These are phyloP conservation scores for Gila robusta DNA, from an alignment of 2,797 vertebrate species.

Conservation along the genomic window DNA sequence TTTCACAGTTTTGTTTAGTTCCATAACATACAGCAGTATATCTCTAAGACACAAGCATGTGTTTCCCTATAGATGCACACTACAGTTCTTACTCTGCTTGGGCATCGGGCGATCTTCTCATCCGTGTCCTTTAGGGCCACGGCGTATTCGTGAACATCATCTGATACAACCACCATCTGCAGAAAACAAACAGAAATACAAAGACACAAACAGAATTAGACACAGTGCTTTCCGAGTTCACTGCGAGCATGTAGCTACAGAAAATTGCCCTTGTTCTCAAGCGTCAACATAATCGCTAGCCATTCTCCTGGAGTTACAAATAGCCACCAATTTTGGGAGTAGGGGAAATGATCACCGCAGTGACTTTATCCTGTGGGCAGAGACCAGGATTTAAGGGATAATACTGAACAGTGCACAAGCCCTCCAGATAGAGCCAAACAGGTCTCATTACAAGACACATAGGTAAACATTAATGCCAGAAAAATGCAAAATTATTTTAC, in stretches of 20 bases:
- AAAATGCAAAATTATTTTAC: neutral
- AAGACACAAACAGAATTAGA: conserved; percentile 9
- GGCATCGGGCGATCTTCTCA: conserved; percentile 93
- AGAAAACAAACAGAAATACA: neutral
- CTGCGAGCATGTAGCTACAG: neutral
- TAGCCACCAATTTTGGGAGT: conserved; percentile 22
- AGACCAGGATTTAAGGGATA: neutral
- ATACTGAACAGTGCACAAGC: neutral
- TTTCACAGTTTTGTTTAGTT: neutral
- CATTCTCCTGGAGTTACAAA: conserved; percentile 22
- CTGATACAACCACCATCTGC: conserved; percentile 97
- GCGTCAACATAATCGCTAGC: conserved; percentile 6
- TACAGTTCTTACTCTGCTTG: conserved; percentile 71
- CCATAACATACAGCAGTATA: neutral
- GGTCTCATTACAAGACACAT: neutral
- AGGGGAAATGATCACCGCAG: conserved; percentile 11
- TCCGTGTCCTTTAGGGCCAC: conserved; percentile 95
- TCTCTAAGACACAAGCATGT: neutral
- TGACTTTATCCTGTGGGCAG: neutral
- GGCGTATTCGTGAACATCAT: conserved; percentile 96
- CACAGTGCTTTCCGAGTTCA: neutral
- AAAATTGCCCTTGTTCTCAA: conserved; percentile 19
- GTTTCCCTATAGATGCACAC: neutral
- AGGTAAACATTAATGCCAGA: neutral
- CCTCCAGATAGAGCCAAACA: neutral